Base-by-base conservation (phyloP, 2,888 invertebrate species). In the Meandrusa payeni region DNA sequence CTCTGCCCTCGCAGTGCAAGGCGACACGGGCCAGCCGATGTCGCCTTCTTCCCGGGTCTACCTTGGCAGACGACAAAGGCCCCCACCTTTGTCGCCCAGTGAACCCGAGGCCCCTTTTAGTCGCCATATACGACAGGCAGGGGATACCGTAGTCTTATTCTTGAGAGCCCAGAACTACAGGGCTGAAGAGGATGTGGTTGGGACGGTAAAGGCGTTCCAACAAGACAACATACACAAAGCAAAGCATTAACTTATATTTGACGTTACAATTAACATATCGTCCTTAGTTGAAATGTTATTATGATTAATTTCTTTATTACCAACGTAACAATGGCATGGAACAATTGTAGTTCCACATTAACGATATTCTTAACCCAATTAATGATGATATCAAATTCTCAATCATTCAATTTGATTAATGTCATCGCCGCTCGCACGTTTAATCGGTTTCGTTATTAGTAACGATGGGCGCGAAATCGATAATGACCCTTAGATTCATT, bases 281-380 rank as follows among this genome's bases (percentile, higher is more conserved):
- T 15, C 6, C 17, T 12, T 19, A 27, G 20, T 42, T 7, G 28
- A 29, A 39, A 24, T 41, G 40, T 20, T 33, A 46, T 42, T 41
- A 41, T 22, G 29, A 48, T 51, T 42, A 22, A 23, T 37, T 37
- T 22, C 36, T 31, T 23, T 6, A 6, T n/a, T 13, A 26, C 36
- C 40, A 42, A 45, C 29, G 27, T 34, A 46, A 52, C 48, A 41
- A 51, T 46, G 46, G 13, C 5, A 31, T 40, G 50, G 40, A 24
- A 50, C 51, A 43, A 53, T 53, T 34, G 45, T 51, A 51, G 48
- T 46, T 38, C 47, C 31, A 41, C 48, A 57, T 60, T 71, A 75
- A 79, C 71, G 70, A 76, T 73, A 61, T 72, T 69, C 68, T 69
- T 73, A 76, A 71, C 74, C 77, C 74, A 81, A 82, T 83, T 82